Percentiles rank a stretch among this genome's conserved stretches.
Conservation (phyloP, 2,797 vertebrate species). For the Xiphophorus birchmanni region DNA sequence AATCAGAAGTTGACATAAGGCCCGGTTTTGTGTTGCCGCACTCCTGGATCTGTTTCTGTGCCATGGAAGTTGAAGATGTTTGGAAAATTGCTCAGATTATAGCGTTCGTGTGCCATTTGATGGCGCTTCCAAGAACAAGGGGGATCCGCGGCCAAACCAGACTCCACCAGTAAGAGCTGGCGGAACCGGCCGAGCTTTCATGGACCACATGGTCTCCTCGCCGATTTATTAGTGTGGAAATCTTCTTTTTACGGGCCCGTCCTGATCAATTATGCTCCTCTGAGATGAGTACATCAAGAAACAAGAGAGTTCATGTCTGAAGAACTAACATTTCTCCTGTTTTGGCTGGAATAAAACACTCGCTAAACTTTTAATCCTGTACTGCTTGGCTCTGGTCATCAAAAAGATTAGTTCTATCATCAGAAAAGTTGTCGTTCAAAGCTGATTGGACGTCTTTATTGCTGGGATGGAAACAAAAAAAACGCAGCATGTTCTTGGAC, state of each 20-base stretch:
- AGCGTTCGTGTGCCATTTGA: slow-evolving; percentile 87
- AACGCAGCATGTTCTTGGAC: slow-evolving; percentile 37
- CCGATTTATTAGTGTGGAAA: slow-evolving; percentile 91
- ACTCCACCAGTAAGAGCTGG: slow-evolving; percentile 87
- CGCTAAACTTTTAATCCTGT: slow-evolving; percentile 16
- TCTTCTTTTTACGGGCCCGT: slow-evolving; percentile 77
- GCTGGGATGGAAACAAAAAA: slow-evolving; percentile 73
- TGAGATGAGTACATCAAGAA: slow-evolving; percentile 54
- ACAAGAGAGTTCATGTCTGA: slow-evolving; percentile 17
- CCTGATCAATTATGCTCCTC: slow-evolving; percentile 55
- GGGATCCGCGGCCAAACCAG: slow-evolving; percentile 86
- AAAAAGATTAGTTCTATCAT: slow-evolving; percentile 50
- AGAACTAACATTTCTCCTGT: slow-evolving; percentile 1
- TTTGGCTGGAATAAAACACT: slow-evolving; percentile 9
- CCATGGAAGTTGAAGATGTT: slow-evolving; percentile 83
- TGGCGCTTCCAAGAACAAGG: slow-evolving; percentile 88
- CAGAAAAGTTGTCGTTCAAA: slow-evolving; percentile 61
- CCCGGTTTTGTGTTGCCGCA: slow-evolving; percentile 72
- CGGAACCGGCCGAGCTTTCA: slow-evolving; percentile 89
- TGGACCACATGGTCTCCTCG: slow-evolving; percentile 86
- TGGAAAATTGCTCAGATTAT: slow-evolving; percentile 86
- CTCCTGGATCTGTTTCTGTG: slow-evolving; percentile 81
- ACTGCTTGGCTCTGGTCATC: slow-evolving; percentile 55
- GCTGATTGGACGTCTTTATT: slow-evolving; percentile 76
- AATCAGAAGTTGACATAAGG: slow-evolving; percentile 78